phyloP scores from a whole-genome alignment of 2,113 vertebrate species.

The Nerophis ophidion region DNA sequence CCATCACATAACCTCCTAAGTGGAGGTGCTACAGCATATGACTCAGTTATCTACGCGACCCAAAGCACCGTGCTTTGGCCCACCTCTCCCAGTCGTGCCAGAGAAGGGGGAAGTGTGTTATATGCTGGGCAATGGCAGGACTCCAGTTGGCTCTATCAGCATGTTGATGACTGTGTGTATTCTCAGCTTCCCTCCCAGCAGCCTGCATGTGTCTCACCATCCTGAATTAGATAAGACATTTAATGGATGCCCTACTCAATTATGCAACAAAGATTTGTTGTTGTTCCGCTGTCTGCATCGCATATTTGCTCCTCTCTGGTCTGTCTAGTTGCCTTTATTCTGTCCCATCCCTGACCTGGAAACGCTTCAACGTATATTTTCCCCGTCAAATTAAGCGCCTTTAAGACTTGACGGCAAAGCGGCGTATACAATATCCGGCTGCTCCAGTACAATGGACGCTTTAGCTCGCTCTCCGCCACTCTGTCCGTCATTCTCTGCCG shows the following conservation, averaged over 20 bases:
- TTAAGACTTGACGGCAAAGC: constrained; percentile 14
- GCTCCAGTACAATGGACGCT: constrained; percentile 13
- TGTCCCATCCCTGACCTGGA: constrained; percentile 1
- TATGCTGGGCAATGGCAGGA: constrained; percentile 52
- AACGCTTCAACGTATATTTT: constrained; percentile 2
- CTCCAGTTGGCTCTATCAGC: constrained; percentile 63
- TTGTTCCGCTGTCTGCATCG: constrained; percentile 21
- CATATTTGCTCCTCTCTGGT: background rate
- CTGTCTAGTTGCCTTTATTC: constrained; percentile 14
- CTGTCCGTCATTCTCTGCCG: constrained; percentile 57
- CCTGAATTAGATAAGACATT: constrained; percentile 58
- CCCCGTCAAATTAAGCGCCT: constrained; percentile 12
- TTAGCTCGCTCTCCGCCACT: constrained; percentile 36
- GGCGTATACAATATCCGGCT: constrained; percentile 10
- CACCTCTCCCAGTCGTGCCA: no score
- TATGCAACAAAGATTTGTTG: constrained; percentile 52
- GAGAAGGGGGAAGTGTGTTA: no score
- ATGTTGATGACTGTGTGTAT: constrained; percentile 66
- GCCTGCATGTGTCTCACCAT: constrained; percentile 43
- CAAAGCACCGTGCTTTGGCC: no score
- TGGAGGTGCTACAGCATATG: no score
- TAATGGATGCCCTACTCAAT: constrained; percentile 61
- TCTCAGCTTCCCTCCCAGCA: constrained; percentile 60
- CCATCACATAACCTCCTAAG: no score
- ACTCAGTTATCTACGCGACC: no score